Conservation (phyloP, 2,113 vertebrate genomes). For the Piprites chloris region DNA sequence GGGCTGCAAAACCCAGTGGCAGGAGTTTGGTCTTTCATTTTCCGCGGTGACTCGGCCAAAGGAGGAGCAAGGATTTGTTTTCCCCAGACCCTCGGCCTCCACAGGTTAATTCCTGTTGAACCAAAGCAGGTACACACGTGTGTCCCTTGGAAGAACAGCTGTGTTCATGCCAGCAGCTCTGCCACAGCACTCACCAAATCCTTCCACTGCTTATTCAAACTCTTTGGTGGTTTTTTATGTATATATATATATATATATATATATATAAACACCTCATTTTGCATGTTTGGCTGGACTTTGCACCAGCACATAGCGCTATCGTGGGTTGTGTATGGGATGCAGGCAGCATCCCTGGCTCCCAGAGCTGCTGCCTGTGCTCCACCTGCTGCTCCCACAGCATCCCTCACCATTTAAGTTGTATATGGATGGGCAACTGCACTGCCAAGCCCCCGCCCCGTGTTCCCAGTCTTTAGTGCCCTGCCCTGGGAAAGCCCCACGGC, state of each 20-base stretch:
- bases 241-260: no score
- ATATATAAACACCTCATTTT: background rate
- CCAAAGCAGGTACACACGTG: fast-evolving
- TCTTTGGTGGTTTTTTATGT: fast-evolving
- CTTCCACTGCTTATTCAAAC: background rate
- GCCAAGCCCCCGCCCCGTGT: fast-evolving
- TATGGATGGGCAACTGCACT: fast-evolving
- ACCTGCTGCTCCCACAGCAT: background rate
- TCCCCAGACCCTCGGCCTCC: background rate
- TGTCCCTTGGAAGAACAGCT: background rate
- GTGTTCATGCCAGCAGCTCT: background rate
- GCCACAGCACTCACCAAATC: background rate
- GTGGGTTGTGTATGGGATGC: background rate
- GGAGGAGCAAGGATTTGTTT: background rate
- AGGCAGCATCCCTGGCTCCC: background rate
- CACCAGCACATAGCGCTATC: fast-evolving
- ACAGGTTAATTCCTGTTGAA: background rate
- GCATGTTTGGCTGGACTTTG: background rate
- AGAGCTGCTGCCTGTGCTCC: fast-evolving
- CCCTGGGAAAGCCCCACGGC: fast-evolving
- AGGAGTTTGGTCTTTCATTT: background rate
- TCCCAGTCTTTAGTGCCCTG: fast-evolving
- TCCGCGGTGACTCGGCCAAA: background rate
- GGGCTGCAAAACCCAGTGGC: background rate
- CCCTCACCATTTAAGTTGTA: fast-evolving